Percentiles rank a stretch among this genome's conserved stretches.
Evolutionary conservation across 1,140 invertebrate genomes (phyloP).

Genomic region (Grapholita molesta): DNA sequence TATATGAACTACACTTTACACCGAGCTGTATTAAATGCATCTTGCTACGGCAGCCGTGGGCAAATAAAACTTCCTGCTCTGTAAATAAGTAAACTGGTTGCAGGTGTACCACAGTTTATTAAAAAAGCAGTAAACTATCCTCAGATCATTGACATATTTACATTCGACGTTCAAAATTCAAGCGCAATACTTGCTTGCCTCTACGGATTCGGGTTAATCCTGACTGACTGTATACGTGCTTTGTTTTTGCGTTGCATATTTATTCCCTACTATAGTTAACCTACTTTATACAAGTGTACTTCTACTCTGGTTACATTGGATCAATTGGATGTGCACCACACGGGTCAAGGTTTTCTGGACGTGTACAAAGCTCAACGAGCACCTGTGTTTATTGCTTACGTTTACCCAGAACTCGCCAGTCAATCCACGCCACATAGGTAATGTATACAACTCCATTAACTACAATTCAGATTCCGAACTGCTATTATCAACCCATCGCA

Average conservation of each 20-base stretch:
- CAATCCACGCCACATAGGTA: background rate
- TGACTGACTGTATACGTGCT: no score
- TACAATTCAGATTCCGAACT: background rate
- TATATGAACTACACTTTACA: background rate
- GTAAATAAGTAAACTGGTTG: background rate
- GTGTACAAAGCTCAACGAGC: background rate
- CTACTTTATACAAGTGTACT: background rate
- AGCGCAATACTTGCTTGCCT: no score
- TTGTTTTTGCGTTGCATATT: no score
- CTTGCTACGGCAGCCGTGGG: background rate
- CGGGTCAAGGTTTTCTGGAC: conserved; percentile 4
- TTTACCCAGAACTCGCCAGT: background rate
- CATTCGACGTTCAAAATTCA: no score
- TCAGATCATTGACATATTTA: no score
- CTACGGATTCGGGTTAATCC: no score
- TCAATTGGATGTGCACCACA: background rate
- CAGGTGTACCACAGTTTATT: background rate
- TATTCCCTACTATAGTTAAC: background rate
- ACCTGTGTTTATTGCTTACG: background rate
- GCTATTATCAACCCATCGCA: no score
- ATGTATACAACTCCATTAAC: background rate
- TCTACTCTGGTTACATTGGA: background rate
- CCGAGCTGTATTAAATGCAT: background rate
- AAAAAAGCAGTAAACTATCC: background rate
- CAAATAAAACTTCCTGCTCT: conserved; percentile 6